Conservation (phyloP, 1,140 invertebrate genomes). For the Chelonus insularis region DNA sequence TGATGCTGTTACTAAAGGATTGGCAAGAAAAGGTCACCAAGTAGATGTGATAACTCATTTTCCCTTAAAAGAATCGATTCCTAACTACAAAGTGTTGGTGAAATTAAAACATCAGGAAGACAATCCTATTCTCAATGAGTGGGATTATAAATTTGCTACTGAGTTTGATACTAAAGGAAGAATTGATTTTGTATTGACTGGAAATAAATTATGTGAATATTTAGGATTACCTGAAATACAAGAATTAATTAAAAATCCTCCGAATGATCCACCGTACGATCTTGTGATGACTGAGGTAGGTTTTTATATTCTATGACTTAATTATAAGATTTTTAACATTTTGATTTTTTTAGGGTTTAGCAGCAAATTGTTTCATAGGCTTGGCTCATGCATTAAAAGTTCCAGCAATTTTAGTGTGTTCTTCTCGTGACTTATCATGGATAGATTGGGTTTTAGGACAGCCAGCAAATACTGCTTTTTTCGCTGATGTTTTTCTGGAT, state of each 20-base stretch:
- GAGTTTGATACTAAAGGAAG: not conserved
- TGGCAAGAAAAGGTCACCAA: conserved; percentile 43
- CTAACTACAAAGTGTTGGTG: conserved; percentile 40
- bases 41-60: conserved; percentile 42
- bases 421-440: conserved; percentile 32
- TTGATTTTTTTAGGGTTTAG: conserved; percentile 34
- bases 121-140: conserved; percentile 21
- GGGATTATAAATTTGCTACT: not conserved
- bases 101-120: not conserved
- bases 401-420: conserved; percentile 32
- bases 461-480: conserved; percentile 38
- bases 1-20: conserved; percentile 38
- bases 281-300: too few relatives aligned
- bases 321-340: too few relatives aligned
- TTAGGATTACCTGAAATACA: conserved; percentile 33
- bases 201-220: conserved; percentile 23
- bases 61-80: conserved; percentile 31
- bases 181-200: conserved; percentile 8
- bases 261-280: conserved; percentile 43
- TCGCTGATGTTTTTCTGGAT: conserved; percentile 38
- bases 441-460: conserved; percentile 30
- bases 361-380: conserved; percentile 33
- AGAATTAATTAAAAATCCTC: conserved; percentile 38
- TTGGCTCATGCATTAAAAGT: conserved; percentile 28
- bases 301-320: too few relatives aligned